These are phyloP conservation scores for Ictidomys tridecemlineatus DNA, from an alignment of 2,113 vertebrate genomes.

Conservation along the genomic window DNA sequence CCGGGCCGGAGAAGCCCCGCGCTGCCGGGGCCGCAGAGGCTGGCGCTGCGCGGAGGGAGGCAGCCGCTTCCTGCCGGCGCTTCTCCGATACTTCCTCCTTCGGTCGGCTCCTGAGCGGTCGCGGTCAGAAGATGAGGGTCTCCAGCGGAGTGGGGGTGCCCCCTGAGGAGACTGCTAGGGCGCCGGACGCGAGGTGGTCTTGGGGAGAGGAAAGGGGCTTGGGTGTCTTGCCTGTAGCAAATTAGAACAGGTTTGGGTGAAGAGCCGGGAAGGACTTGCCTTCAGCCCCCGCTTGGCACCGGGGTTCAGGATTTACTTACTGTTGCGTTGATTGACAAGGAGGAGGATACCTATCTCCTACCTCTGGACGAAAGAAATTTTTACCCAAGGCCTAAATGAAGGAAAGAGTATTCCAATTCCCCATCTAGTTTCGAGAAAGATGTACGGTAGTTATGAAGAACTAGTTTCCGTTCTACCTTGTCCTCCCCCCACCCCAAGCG, in stretches of 20 bases:
- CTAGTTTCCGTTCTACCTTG: background rate
- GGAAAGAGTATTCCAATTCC: background rate
- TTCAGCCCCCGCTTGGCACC: background rate
- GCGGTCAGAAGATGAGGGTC: background rate
- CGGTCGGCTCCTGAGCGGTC: background rate
- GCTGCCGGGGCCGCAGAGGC: background rate
- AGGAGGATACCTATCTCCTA: background rate
- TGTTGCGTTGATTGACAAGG: background rate
- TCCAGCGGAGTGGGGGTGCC: background rate
- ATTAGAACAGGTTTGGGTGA: background rate
- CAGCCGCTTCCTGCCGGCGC: background rate
- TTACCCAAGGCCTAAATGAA: background rate
- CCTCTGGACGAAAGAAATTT: background rate
- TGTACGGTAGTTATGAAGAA: fast-evolving
- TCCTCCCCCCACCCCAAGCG: background rate
- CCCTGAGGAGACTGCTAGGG: background rate
- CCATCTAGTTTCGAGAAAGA: background rate
- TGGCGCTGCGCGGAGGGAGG: background rate
- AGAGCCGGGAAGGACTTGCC: background rate
- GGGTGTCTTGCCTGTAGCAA: background rate
- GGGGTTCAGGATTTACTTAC: background rate
- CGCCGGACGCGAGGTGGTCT: background rate
- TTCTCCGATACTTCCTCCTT: background rate
- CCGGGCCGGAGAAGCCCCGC: background rate
- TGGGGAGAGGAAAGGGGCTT: background rate